Conservation (phyloP, 53 echinoderm and acorn worm species). For the Crossaster papposus region DNA sequence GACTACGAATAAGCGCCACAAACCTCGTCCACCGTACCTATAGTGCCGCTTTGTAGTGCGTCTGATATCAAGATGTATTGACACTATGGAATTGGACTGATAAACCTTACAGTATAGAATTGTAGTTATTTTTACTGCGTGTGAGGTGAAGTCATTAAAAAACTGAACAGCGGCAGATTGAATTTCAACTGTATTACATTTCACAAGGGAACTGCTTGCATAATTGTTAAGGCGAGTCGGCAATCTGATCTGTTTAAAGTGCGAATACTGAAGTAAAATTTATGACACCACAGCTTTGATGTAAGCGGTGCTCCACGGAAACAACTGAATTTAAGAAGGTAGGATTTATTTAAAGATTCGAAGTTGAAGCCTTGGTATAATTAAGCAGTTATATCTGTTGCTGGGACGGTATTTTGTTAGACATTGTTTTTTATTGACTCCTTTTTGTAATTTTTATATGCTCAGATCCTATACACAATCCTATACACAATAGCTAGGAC, state of each 20-base stretch:
- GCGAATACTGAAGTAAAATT: too few species aligned
- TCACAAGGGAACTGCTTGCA: background rate
- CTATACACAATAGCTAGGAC: too few species aligned
- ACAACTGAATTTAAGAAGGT: too few species aligned
- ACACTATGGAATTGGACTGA: background rate
- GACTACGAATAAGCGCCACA: background rate
- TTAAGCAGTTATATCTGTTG: too few species aligned
- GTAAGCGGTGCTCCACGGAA: too few species aligned
- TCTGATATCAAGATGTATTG: constrained; percentile 11
- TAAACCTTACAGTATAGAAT: constrained; percentile 2
- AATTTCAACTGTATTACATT: background rate
- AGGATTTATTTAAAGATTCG: too few species aligned
- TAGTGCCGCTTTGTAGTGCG: background rate
- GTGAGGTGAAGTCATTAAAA: background rate
- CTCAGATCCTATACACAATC: too few species aligned
- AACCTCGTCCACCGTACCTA: constrained; percentile 36
- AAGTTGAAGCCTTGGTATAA: too few species aligned
- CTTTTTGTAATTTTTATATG: too few species aligned
- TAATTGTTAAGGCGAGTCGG: background rate
- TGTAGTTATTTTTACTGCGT: background rate
- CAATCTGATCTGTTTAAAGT: too few species aligned
- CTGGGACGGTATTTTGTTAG: too few species aligned
- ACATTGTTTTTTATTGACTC: too few species aligned
- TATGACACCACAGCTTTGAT: background rate
- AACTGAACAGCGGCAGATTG: background rate